These are phyloP conservation scores for Phrynosoma platyrhinos DNA, from an alignment of 2,113 vertebrate genomes.

Conservation along the genomic window DNA sequence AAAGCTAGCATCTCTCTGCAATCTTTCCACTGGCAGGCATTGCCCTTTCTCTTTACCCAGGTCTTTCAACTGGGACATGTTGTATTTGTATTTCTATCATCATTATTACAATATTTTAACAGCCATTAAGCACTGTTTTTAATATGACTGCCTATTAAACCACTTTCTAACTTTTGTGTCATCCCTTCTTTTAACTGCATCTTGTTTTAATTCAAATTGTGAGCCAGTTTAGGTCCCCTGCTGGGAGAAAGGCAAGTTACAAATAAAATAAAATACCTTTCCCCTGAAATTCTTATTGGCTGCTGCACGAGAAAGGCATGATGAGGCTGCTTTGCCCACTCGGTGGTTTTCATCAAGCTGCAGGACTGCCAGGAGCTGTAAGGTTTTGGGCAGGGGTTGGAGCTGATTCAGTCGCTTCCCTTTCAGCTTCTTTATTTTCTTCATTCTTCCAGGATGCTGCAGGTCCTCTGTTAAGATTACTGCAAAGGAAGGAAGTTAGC, in stretches of 20 bases:
- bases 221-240: neutral
- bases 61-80: no score
- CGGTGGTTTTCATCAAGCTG: constrained; percentile 87
- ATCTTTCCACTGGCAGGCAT: no score
- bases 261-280: constrained; percentile 76
- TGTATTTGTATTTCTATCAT: no score
- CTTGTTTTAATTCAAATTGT: no score
- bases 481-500: constrained; percentile 21
- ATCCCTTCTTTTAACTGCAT: no score
- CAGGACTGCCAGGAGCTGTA: constrained; percentile 83
- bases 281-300: constrained; percentile 79
- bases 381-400: constrained; percentile 84
- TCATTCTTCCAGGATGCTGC: constrained; percentile 77
- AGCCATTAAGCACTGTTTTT: no score
- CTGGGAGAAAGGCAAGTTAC: neutral
- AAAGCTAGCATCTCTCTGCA: no score
- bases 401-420: constrained; percentile 82
- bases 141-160: no score
- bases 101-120: no score
- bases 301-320: constrained; percentile 77
- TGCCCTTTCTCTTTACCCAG: no score
- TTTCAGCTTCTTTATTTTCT: constrained; percentile 82
- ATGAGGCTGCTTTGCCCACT: constrained; percentile 79
- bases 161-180: no score
- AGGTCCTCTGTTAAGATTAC: constrained; percentile 85